Evolutionary conservation across 1,140 invertebrate genomes (phyloP), one percentile per base, ranked within the genome.

Genomic region (Ditylenchus dipsaci): DNA sequence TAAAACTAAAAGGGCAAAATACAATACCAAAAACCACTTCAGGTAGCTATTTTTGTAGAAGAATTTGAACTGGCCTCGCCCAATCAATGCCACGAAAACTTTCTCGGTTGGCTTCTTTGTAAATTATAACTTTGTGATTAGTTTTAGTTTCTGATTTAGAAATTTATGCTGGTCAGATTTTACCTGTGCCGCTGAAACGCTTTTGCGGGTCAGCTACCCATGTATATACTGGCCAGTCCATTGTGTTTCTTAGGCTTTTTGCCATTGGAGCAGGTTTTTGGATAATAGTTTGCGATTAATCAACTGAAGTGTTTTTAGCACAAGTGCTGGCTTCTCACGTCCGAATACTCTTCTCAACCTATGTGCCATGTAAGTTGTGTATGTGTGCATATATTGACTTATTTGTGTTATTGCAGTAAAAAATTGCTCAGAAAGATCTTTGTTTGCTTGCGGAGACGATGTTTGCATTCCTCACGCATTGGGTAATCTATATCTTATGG

Each of bases 81-180:
- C 19, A 76, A 76, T 66, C 75, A 76, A 45, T 76, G 74, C 45
- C 29, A 42, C 15, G 43, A 74, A 47, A 76, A 76, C 53, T 66
- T 65, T 30, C 29, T 76, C 30, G 49, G 49, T 53, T 53, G 8
- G 15, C 15, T 26, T 53, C n/a, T 53, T 53, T 38, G n/a, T 38
- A 3, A 11, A 7, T 53, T 19, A 17, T 71, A 77, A 70, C 7
- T 77, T 30, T 76, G 63, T 60, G 59, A 47, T 11, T 5, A 38
- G 8, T 53, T 3, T 53, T 1, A 3, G 15, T 53, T 17, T n/a
- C n/a, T n/a, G n/a, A n/a, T 53, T 53, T 19, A 53, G 74, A 76
- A 74, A 19, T 76, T 33, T 76, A 68, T 60, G 59, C 62, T 5
- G 74, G 74, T 8, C 53, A 27, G 27, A 69, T 59, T 21, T 63